Percentiles rank a stretch among this genome's conserved stretches.
Evolutionary conservation across 2,113 vertebrate species (phyloP).

Genomic region (Odocoileus hemionus): DNA sequence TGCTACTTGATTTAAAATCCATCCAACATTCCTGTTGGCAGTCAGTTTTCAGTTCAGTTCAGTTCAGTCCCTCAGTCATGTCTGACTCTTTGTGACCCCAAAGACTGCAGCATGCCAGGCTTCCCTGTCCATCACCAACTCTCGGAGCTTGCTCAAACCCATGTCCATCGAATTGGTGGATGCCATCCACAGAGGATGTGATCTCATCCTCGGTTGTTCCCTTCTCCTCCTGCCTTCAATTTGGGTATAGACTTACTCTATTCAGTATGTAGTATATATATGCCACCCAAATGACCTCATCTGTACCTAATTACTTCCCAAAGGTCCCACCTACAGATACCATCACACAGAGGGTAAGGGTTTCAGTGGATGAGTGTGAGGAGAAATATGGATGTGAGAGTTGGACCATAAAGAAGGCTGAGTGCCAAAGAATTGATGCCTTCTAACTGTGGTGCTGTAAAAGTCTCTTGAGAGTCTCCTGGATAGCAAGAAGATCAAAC

Average conservation of each 20-base stretch:
- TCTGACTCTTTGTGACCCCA: background rate
- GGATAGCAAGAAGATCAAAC: background rate
- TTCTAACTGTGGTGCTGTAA: background rate
- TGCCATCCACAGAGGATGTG: background rate
- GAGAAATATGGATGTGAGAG: background rate
- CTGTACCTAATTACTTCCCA: background rate
- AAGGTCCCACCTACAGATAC: background rate
- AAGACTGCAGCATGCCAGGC: background rate
- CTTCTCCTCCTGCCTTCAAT: background rate
- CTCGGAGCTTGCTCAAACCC: background rate
- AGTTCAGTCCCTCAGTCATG: background rate
- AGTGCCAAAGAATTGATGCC: background rate
- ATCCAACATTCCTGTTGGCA: accelerated
- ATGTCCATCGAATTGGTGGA: background rate
- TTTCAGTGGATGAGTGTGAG: background rate
- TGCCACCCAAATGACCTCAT: background rate
- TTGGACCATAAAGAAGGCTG: background rate
- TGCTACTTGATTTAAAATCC: background rate
- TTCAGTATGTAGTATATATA: background rate
- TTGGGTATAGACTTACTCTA: background rate
- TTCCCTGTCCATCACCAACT: background rate
- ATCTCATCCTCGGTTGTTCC: background rate
- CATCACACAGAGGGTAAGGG: no score
- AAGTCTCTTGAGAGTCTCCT: background rate
- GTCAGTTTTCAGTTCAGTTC: background rate